phyloP scores from a whole-genome alignment of 2,888 invertebrate genomes.

The Dichetophora obliterata region DNA sequence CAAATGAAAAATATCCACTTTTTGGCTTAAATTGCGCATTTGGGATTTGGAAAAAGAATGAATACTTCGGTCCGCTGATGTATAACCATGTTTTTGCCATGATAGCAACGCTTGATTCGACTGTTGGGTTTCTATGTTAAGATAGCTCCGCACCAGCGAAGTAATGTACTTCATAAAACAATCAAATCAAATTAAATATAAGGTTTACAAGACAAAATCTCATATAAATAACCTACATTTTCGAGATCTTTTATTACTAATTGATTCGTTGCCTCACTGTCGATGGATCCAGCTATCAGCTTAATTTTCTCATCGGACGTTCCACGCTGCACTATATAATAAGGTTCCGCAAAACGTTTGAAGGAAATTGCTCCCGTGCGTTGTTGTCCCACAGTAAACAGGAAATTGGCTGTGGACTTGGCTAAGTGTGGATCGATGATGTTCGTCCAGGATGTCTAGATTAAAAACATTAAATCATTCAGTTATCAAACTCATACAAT shows the following conservation, averaged over 20 bases:
- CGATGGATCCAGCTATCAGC: constrained; percentile 55
- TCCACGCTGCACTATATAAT: constrained; percentile 79
- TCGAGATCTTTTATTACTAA: constrained; percentile 60
- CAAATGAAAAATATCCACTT: constrained; percentile 57
- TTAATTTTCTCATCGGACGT: constrained; percentile 75
- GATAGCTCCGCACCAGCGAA: constrained; percentile 81
- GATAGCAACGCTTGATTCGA: constrained; percentile 72
- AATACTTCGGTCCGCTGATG: constrained; percentile 72
- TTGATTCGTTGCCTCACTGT: constrained; percentile 49
- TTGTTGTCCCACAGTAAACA: constrained; percentile 71
- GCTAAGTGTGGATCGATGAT: constrained; percentile 78
- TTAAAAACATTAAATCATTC: constrained; percentile 21
- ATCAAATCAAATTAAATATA: constrained; percentile 13
- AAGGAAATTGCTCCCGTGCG: constrained; percentile 67
- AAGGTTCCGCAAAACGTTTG: constrained; percentile 78
- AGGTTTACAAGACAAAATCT: background rate
- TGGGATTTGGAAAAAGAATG: constrained; percentile 74
- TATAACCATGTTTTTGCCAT: constrained; percentile 75
- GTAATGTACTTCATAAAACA: constrained; percentile 77
- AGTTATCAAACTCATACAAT: constrained; percentile 29
- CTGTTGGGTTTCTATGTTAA: constrained; percentile 76
- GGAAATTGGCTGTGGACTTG: constrained; percentile 77
- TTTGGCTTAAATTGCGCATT: constrained; percentile 66
- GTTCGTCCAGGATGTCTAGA: constrained; percentile 73
- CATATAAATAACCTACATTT: constrained; percentile 51